A percentile compares a stretch with the other conserved stretches of the same genome.
Evolutionary conservation across 2,113 vertebrate genomes (phyloP).

Genomic region (Cyanocitta stelleri): DNA sequence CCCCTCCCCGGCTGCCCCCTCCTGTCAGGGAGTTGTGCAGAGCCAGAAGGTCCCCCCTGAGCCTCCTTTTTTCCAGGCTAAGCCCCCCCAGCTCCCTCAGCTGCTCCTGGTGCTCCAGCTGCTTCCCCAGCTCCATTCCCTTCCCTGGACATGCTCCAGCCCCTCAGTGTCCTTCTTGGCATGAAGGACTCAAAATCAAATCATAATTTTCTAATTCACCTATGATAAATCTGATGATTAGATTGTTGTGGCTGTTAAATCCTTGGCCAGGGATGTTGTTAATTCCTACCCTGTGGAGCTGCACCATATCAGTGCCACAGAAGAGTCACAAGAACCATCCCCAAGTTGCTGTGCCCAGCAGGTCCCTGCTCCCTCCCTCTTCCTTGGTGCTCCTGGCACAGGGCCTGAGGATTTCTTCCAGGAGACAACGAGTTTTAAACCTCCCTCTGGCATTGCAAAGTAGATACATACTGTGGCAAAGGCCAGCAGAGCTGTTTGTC

Average conservation of each 20-base stretch:
- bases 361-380: neutral
- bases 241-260: neutral
- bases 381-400: fast-evolving
- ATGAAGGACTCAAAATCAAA: neutral
- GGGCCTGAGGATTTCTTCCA: neutral
- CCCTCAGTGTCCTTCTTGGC: neutral
- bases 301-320: fast-evolving
- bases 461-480: neutral
- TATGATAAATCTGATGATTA: neutral
- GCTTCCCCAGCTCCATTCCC: neutral
- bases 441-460: neutral
- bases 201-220: neutral
- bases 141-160: neutral
- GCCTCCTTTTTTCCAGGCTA: neutral
- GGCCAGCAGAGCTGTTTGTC: neutral
- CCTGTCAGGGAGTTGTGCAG: neutral
- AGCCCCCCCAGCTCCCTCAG: neutral
- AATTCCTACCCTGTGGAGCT: too few species aligned
- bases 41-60: neutral
- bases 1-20: fast-evolving
- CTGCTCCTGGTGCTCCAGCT: fast-evolving
- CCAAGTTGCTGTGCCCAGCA: neutral
- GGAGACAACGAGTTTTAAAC: neutral
- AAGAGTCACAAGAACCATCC: too few species aligned
- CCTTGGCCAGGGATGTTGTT: neutral